Evolutionary conservation across 1,140 invertebrate genomes (phyloP), one percentile per base, ranked within the genome.

Genomic region (Nebria ingens): DNA sequence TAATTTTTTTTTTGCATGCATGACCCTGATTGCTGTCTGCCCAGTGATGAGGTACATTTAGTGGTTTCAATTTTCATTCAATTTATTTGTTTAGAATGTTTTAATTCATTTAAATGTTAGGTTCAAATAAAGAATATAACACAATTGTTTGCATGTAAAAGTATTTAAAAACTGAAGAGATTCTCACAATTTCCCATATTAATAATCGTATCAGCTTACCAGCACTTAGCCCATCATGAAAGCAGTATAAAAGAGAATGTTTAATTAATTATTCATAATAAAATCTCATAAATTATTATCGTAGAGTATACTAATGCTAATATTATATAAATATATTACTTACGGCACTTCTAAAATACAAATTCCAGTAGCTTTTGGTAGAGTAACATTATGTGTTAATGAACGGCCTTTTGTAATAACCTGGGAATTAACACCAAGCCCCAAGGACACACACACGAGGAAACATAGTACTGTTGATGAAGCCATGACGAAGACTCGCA

Each of bases 301-400:
- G n/a, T 9, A 9, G n/a, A 9, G 25, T 34, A n/a, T n/a, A 34
- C n/a, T 34, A 34, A 6, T 9, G 25, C 25, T 9, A 34, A 34
- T 34, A 34, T 34, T 34, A 34, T 9, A 34, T 34, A 34, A 34
- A 9, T 9, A 9, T 51, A 38, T 19, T 20, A 59, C 62, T 64
- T 62, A 64, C 62, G 62, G 62, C 1, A 64, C 61, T 61, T 64
- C 62, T n/a, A 62, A 34, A 29, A 51, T 52, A 52, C 62, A 64
- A 20, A 62, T 51, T 52, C 62, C 62, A 23, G 58, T 11, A 15
- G 19, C n/a, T 53, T 52, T 13, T 17, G 40, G 9, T 4, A 12
- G 40, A 17, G 9, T 45, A 9, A 45, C 6, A 29, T 29, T 29
- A 29, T 4, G 4, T 11, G 40, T 11, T 45, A 4, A 17, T 45